Evolutionary conservation across 2,113 vertebrate species (phyloP).

Genomic region (Megatriorchis doriae): DNA sequence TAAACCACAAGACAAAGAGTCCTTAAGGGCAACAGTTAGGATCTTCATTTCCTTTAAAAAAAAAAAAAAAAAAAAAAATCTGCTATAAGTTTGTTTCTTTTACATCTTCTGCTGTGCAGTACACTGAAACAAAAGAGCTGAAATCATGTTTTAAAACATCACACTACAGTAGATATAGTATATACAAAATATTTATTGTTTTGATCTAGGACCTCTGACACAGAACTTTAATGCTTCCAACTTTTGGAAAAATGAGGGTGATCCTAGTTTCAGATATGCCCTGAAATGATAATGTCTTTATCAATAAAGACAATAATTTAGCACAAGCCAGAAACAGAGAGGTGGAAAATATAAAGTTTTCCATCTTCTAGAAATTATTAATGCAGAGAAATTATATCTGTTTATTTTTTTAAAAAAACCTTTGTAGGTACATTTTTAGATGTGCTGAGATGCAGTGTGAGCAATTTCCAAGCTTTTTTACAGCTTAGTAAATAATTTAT

Average conservation of each 20-base stretch:
- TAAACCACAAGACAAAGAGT: neutral
- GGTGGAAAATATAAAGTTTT: neutral
- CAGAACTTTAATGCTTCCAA: neutral
- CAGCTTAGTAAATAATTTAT: neutral
- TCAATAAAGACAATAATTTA: neutral
- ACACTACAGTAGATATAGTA: neutral
- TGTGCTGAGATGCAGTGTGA: neutral
- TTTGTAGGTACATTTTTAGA: neutral
- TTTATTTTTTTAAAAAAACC: neutral
- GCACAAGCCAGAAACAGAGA: neutral
- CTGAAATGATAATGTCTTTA: neutral
- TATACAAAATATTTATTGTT: neutral
- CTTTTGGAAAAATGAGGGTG: neutral
- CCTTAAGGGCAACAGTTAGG: neutral
- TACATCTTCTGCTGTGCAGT: neutral
- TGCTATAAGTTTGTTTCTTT: neutral
- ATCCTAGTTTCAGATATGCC: neutral
- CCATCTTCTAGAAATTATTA: neutral
- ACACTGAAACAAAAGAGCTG: neutral
- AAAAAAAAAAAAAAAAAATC: neutral
- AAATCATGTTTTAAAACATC: neutral
- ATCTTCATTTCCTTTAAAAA: neutral
- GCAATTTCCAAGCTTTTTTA: neutral
- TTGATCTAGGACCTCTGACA: neutral
- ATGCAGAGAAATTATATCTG: neutral